Base-by-base conservation (phyloP, 2,797 vertebrate species). In the Paratrypauchen microcephalus region DNA sequence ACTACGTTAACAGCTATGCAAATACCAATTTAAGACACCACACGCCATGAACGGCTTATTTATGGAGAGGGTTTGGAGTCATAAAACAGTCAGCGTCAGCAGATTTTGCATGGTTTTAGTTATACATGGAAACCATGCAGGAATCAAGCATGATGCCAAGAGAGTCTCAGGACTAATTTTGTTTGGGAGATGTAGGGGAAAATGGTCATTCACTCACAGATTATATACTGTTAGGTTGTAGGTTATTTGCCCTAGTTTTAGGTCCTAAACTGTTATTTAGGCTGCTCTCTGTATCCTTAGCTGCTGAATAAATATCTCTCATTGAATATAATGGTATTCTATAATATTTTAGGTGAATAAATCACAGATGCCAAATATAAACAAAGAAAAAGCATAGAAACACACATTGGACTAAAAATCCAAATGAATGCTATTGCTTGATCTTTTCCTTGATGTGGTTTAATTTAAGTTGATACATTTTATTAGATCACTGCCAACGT, bases 21-120 rank as follows among this genome's bases (percentile, higher is more conserved):
- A 87, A 83, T 76, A 83, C 70, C 71, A 78, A 78, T 83, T 87
- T 89, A 69, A 84, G 83, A 86, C 81, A 83, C 85, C 83, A 77
- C 84, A 83, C 83, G 77, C 70, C 39, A 72, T 77, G 66, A 75
- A 69, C 5, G 26, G 73, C 79, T 77, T 86, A 86, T 87, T 91
- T 83, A 87, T 82, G 82, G 80, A 65, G 79, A 77, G 65, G 78
- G 59, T 75, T 76, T 24, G 11, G 70, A 73, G 73, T 62, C 0
- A 62, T 36, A 74, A 63, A 76, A 77, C 75, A 80, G 70, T 71
- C 8, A 48, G 18, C 6, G 71, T 66, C 62, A 69, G 64, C 45
- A 55, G 39, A 47, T 64, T 64, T 64, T 7, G 23, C 21, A 59
- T 32, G 57, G 18, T 39, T 61, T 21, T 61, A 47, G 39, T 28